Percentiles rank a stretch among this genome's conserved stretches.
Evolutionary conservation across 64 coral and sea anemone genomes (phyloP).

Genomic region (Cladopsammia gracilis): DNA sequence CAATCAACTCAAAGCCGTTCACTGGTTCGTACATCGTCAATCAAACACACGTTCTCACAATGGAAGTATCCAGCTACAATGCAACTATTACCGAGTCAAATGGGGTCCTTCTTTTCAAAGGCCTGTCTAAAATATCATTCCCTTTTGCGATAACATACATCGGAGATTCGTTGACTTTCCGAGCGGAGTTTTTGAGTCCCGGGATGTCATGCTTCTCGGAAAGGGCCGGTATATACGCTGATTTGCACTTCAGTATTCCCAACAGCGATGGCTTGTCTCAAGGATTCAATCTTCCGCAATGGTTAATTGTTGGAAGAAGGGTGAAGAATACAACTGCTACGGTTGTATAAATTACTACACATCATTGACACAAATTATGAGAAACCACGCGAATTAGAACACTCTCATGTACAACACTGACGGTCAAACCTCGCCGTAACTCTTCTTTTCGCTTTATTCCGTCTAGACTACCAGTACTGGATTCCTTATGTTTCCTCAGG

Average conservation of each 20-base stretch:
- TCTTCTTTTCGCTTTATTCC: no score
- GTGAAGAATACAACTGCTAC: not conserved
- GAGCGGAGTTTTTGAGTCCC: not conserved
- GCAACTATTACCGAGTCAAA: not conserved
- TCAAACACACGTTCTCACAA: not conserved
- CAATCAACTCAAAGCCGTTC: conserved; percentile 15
- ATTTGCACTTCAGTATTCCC: not conserved
- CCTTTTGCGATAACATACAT: conserved; percentile 23
- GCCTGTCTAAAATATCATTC: not conserved
- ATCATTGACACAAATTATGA: no score
- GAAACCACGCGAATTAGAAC: no score
- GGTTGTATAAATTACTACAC: no score
- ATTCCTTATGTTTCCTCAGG: no score
- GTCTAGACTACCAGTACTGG: no score
- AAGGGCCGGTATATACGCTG: not conserved
- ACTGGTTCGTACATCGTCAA: not conserved
- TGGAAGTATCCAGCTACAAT: not conserved
- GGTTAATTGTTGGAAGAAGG: conserved; percentile 4
- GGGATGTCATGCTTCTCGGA: not conserved
- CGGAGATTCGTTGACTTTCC: conserved; percentile 30
- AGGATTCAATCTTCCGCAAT: not conserved
- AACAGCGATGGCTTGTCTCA: not conserved
- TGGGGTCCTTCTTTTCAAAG: not conserved
- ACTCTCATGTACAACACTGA: no score
- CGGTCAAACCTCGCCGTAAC: no score